These are phyloP conservation scores for Greenwoodochromis staneri DNA, from an alignment of 2,113 vertebrate species.

Conservation along the genomic window DNA sequence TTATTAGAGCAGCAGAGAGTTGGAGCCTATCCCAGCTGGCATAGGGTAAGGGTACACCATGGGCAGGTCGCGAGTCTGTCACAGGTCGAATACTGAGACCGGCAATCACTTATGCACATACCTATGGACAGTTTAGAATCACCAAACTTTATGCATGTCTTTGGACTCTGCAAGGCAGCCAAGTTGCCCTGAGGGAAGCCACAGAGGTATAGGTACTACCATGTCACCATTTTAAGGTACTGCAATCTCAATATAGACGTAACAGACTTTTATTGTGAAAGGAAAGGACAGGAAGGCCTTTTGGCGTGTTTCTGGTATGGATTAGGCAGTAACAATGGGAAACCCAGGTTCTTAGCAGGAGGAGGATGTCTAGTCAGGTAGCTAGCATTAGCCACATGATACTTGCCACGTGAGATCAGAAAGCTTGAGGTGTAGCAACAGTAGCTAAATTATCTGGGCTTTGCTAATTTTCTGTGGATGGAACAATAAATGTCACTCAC, in stretches of 20 bases:
- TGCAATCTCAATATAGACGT: neutral
- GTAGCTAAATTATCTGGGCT: neutral
- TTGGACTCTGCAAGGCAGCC: neutral
- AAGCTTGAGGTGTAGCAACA: neutral
- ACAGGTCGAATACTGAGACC: neutral
- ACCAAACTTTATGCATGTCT: neutral
- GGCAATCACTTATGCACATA: neutral
- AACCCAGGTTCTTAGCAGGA: neutral
- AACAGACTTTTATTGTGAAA: neutral
- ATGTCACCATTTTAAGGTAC: neutral
- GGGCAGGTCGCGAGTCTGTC: neutral
- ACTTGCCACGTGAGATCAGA: neutral
- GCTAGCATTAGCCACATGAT: neutral
- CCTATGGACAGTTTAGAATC: neutral
- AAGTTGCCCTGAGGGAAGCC: neutral
- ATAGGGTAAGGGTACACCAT: neutral
- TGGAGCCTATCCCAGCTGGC: neutral
- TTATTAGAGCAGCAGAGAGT: neutral
- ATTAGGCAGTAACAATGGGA: neutral
- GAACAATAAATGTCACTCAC: constrained; percentile 68
- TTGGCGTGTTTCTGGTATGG: fast-evolving
- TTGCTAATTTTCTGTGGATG: neutral
- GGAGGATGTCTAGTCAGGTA: neutral
- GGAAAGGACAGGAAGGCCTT: neutral
- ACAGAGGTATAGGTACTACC: neutral